Base-by-base conservation (phyloP, 2,113 vertebrate species). In the Seriola dumerili region DNA sequence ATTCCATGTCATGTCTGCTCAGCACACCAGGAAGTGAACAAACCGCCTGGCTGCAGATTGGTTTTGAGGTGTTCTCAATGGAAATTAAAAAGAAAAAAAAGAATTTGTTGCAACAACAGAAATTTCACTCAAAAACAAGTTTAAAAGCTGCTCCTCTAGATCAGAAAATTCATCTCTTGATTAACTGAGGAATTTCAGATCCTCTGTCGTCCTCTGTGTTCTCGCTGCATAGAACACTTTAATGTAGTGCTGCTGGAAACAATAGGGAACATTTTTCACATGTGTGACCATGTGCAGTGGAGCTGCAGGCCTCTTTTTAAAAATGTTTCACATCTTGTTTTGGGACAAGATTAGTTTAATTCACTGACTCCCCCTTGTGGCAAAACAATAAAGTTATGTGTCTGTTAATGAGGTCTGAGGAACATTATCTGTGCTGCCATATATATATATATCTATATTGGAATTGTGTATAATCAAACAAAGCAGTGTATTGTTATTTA, bases 311-410 rank as follows among this genome's bases (percentile, higher is more conserved):
- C 65, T 87, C 57, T 72, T 85, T 83, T 79, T 25, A 71, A 86
- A 90, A 76, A 86, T 79, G 81, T 81, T 93, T 88, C 87, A 57
- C 85, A 85, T 89, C 64, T 81, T 81, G 29, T 87, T 86, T 86
- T 34, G 50, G 38, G 32, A 72, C 12, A n/a, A 2, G 3, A 78
- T 69, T n/a, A 32, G 55, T 84, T 87, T 63, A 80, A 76, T 69
- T 88, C 84, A 72, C 80, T 52, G 70, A 71, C 92, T 83, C 94
- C 94, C 91, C 85, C 94, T 94, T 92, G 92, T 95, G 95, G 92
- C 58, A 71, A 72, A 77, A 82, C 64, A 65, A 10, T 48, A 32
- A 0, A 69, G 1, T 46, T 63, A 3, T 2, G 40, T 44, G 1
- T 64, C 23, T 57, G 3, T 19, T 40, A 29, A 64, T 46, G 5